Percentiles rank a stretch among this genome's conserved stretches.
Conservation (phyloP, 1,140 invertebrate genomes). For the Cepaea nemoralis region DNA sequence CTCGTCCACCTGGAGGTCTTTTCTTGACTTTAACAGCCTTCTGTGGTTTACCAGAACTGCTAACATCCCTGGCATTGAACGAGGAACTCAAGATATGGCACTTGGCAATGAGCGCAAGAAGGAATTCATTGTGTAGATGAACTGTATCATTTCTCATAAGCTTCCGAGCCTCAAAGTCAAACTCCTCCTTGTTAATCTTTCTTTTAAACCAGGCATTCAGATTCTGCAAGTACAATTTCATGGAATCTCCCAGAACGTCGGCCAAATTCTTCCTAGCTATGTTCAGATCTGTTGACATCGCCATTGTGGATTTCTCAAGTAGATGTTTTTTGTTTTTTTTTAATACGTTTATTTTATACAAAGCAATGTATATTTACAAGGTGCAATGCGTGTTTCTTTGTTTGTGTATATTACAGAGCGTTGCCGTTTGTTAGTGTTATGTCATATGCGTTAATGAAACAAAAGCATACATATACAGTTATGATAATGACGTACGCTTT, state of each 20-base stretch:
- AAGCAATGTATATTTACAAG: too few species aligned
- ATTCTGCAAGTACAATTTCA: slow-evolving; percentile 28
- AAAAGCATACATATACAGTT: too few species aligned
- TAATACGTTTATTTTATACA: too few species aligned
- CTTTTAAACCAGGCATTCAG: slow-evolving; percentile 36
- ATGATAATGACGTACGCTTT: too few species aligned
- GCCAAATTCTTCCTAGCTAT: slow-evolving; percentile 12
- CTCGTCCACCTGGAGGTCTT: slow-evolving; percentile 36
- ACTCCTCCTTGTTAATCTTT: slow-evolving; percentile 36
- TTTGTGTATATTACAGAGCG: too few species aligned
- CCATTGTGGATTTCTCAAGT: too few species aligned
- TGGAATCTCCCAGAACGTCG: neutral
- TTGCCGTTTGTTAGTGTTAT: too few species aligned
- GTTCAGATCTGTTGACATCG: slow-evolving; percentile 7
- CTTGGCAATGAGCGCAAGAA: slow-evolving; percentile 84
- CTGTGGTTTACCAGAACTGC: neutral
- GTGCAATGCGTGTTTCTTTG: too few species aligned
- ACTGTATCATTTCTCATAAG: slow-evolving; percentile 68
- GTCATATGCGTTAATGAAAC: too few species aligned
- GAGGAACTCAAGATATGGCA: slow-evolving; percentile 77
- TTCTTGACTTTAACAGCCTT: slow-evolving; percentile 32
- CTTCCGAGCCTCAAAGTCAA: slow-evolving; percentile 33
- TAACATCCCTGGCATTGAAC: neutral
- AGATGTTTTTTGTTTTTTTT: too few species aligned
- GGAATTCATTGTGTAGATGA: slow-evolving; percentile 86